Conservation (phyloP, 2,113 vertebrate genomes). For the Hydrochoerus hydrochaeris region DNA sequence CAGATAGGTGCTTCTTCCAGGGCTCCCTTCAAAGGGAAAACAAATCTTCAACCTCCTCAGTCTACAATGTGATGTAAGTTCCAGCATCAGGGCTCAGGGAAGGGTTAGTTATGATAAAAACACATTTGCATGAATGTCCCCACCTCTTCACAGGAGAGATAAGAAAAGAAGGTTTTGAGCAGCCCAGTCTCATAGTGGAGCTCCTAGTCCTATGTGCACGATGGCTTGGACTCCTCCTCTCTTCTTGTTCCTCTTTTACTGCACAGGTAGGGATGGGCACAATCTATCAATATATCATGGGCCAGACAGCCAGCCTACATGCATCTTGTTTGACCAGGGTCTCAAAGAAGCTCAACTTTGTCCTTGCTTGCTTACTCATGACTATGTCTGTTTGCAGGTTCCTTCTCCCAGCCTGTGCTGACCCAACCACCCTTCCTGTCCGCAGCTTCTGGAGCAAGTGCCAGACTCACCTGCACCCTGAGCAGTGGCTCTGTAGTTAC, state of each 20-base stretch:
- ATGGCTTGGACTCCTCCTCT: background rate
- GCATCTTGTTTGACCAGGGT: background rate
- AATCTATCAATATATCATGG: background rate
- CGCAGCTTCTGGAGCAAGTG: background rate
- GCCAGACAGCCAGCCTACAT: background rate
- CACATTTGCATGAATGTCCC: background rate
- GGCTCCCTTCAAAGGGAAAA: background rate
- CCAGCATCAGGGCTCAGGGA: background rate
- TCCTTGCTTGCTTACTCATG: rapidly evolving
- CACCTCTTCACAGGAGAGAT: background rate
- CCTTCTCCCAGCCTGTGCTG: background rate
- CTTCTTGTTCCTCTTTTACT: background rate
- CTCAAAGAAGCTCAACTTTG: background rate
- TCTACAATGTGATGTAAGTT: background rate
- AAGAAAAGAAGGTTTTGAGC: background rate
- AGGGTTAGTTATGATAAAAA: background rate
- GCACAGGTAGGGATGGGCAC: background rate
- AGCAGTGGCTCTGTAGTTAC: background rate
- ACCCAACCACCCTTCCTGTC: background rate
- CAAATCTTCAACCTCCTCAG: too few species aligned
- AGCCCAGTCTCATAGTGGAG: background rate
- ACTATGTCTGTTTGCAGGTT: background rate
- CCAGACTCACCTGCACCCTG: background rate
- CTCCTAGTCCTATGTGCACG: background rate
- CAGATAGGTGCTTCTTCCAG: background rate